These are phyloP conservation scores for Pelodytes ibericus DNA, from an alignment of 2,797 vertebrate genomes.

Conservation along the genomic window DNA sequence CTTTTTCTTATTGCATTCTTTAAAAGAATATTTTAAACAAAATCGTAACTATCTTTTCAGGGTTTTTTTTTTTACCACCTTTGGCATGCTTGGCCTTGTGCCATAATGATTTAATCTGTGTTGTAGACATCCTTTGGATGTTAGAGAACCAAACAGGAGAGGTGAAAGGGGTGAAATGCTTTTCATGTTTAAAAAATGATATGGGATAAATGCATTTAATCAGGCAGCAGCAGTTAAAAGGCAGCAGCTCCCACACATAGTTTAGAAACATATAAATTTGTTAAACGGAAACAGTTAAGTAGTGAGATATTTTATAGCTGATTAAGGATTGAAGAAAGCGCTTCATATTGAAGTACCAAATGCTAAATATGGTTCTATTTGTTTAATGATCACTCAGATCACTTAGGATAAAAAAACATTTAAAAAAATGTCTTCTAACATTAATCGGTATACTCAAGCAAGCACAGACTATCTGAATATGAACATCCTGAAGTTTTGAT, in stretches of 20 bases:
- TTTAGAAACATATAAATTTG: not conserved
- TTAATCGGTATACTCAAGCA: too few relatives aligned
- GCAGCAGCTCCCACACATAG: not conserved
- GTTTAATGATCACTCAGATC: not conserved
- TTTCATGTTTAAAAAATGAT: not conserved
- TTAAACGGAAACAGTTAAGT: not conserved
- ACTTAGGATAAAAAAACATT: not conserved
- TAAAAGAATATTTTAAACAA: too few relatives aligned
- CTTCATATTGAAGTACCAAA: not conserved
- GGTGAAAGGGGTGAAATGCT: slow-evolving; percentile 1
- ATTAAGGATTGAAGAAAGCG: not conserved
- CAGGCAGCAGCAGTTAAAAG: not conserved
- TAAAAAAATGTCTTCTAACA: too few relatives aligned
- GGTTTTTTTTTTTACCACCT: not conserved
- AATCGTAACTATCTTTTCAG: not conserved
- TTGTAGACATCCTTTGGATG: slow-evolving; percentile 23
- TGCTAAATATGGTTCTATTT: not conserved
- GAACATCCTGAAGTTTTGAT: too few relatives aligned
- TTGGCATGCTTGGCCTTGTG: slow-evolving; percentile 11
- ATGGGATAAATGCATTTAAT: slow-evolving; percentile 8
- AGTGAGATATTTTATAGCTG: not conserved
- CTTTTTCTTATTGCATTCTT: too few relatives aligned
- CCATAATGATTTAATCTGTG: slow-evolving; percentile 20
- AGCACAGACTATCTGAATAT: too few relatives aligned
- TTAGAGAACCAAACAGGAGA: slow-evolving; percentile 2